Conservation (phyloP, 2,797 vertebrate species). For the Pipistrellus nathusii region DNA sequence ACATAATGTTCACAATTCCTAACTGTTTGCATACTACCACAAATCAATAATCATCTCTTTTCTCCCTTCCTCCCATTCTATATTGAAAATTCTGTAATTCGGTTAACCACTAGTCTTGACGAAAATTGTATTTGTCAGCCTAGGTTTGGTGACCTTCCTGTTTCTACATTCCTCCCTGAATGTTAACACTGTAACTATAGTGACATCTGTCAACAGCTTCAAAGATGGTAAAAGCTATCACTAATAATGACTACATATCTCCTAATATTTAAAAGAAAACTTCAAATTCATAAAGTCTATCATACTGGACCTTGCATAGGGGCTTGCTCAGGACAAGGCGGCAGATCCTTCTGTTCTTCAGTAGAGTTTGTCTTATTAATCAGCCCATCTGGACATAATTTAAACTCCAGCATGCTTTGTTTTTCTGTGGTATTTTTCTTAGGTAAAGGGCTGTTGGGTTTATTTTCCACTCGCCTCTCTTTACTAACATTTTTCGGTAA, state of each 20-base stretch:
- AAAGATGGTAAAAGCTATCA: constrained; percentile 30
- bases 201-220: not conserved
- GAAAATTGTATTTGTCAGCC: not conserved
- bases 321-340: constrained; percentile 63
- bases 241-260: not conserved
- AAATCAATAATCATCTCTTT: not conserved
- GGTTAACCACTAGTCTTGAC: not conserved
- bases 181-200: not conserved
- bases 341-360: constrained; percentile 66
- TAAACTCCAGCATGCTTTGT: constrained; percentile 86
- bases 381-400: constrained; percentile 87
- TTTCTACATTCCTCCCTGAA: not conserved
- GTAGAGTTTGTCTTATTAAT: constrained; percentile 73
- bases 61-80: not conserved
- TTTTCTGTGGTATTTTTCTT: constrained; percentile 36
- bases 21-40: not conserved
- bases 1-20: not conserved
- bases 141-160: not conserved
- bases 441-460: not conserved
- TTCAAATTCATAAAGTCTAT: constrained; percentile 4
- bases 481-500: constrained; percentile 78
- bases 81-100: not conserved
- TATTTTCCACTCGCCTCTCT: not conserved
- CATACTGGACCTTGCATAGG: constrained; percentile 85
- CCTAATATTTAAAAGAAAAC: not conserved